Evolutionary conservation across 2,888 invertebrate genomes (phyloP), one percentile per base, ranked within the genome.

Genomic region (Cataglyphis altisquamis): DNA sequence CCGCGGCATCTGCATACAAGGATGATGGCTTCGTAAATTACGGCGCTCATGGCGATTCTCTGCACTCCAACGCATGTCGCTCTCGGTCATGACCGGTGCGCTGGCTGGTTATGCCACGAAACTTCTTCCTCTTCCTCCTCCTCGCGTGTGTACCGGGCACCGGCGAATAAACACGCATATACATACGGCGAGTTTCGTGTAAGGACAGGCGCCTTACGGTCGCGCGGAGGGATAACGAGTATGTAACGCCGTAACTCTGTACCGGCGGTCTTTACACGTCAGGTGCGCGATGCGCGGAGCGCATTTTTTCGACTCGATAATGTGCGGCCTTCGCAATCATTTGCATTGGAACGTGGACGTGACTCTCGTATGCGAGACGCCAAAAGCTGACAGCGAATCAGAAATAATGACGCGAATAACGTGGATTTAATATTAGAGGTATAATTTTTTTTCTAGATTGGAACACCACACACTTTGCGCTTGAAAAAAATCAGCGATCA

Each of bases 1-100:
- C 75, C 87, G 88, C 88, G 88, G 88, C 91, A 93, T 93, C 92
- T 93, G 93, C 92, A 93, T 94, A 92, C 91, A 90, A 90, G 92
- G 92, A 94, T 93, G 87, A 92, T 90, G 92, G 94, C 92, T 91
- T 88, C 91, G 93, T 93, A 94, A 94, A 93, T 94, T 93, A 93
- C 94, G 91, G 87, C 91, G 93, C 93, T 92, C 91, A 91, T 89
- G 92, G 92, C 93, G 90, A 91, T 89, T 91, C 91, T 90, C 86
- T 57, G 70, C 77, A 64, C 72, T 75, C 74, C 82, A 64, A 81
- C 55, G 83, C 84, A 86, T 74, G 87, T 82, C 87, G 84, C 83
- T 86, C 84, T 85, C 84, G 82, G 84, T 82, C 84, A 84, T 67
- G 68, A 83, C 48, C 45, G 48, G 39, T 36, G 57, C 62, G 48